These are phyloP conservation scores for Chunga burmeisteri DNA, from an alignment of 2,113 vertebrate species.

Conservation along the genomic window DNA sequence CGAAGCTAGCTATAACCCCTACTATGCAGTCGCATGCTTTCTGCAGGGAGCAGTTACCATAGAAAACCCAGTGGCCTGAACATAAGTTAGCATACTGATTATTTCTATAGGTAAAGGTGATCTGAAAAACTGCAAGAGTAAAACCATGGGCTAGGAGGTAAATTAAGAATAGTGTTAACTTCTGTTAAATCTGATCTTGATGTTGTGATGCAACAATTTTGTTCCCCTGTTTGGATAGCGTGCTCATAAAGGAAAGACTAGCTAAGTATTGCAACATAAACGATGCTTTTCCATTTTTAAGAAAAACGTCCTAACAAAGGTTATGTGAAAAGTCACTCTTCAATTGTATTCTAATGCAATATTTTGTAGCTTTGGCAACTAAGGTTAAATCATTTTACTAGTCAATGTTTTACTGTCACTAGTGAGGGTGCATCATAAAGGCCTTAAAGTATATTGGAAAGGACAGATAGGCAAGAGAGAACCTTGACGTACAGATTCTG, in stretches of 20 bases:
- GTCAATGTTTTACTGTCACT: neutral
- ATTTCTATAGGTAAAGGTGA: neutral
- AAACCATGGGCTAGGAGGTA: neutral
- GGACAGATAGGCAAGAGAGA: neutral
- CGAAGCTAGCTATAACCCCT: neutral
- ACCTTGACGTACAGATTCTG: neutral
- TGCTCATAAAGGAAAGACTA: neutral
- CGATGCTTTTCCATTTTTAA: neutral
- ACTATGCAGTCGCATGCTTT: neutral
- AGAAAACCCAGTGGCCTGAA: neutral
- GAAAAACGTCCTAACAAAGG: neutral
- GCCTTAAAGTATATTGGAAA: neutral
- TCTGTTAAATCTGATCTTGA: neutral
- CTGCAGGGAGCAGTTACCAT: neutral
- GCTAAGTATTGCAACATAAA: neutral
- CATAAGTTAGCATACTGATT: fast-evolving
- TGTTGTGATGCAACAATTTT: neutral
- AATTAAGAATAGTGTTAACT: neutral
- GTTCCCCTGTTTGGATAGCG: neutral
- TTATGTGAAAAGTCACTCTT: neutral
- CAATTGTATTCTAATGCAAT: neutral
- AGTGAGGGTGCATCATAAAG: neutral
- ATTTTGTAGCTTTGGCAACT: neutral
- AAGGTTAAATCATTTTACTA: neutral
- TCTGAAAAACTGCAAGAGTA: neutral